Evolutionary conservation across 2,797 vertebrate genomes (phyloP).

Genomic region (Enteromius paludinosus): DNA sequence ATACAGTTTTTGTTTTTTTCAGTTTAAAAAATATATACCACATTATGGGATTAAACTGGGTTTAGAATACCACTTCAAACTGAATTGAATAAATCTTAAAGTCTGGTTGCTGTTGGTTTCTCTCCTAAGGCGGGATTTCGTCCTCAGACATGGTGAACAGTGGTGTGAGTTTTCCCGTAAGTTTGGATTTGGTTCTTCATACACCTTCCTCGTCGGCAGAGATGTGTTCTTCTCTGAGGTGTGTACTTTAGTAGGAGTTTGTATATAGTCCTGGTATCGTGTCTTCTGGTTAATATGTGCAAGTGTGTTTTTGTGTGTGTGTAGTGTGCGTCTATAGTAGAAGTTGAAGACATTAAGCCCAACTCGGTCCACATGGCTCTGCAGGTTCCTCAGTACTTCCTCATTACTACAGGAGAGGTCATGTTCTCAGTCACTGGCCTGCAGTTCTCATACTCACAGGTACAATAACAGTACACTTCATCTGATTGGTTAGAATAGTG

Average conservation of each 20-base stretch:
- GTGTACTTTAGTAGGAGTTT: slow-evolving; percentile 54
- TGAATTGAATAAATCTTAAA: neutral
- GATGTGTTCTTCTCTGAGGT: slow-evolving; percentile 67
- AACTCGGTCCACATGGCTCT: slow-evolving; percentile 90
- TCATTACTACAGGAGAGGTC: slow-evolving; percentile 91
- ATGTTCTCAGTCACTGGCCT: slow-evolving; percentile 94
- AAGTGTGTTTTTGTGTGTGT: slow-evolving; percentile 40
- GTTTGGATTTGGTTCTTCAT: slow-evolving; percentile 86
- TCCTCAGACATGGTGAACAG: neutral
- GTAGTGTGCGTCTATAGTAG: slow-evolving; percentile 68
- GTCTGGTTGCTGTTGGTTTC: neutral
- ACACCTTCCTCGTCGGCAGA: slow-evolving; percentile 79
- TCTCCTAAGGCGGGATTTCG: slow-evolving; percentile 62
- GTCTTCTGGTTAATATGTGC: neutral
- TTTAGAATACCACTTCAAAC: neutral
- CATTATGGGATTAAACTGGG: neutral
- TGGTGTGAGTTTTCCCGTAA: slow-evolving; percentile 68
- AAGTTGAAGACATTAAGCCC: slow-evolving; percentile 81
- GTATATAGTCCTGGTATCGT: neutral
- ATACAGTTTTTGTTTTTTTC: neutral
- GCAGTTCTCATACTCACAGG: slow-evolving; percentile 97
- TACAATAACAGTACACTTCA: slow-evolving; percentile 64
- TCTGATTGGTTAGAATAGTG: neutral
- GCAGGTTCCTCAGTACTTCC: slow-evolving; percentile 97
- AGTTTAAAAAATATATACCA: neutral